phyloP scores from a whole-genome alignment of 2,888 invertebrate species.

The Linnaemya tessellans region DNA sequence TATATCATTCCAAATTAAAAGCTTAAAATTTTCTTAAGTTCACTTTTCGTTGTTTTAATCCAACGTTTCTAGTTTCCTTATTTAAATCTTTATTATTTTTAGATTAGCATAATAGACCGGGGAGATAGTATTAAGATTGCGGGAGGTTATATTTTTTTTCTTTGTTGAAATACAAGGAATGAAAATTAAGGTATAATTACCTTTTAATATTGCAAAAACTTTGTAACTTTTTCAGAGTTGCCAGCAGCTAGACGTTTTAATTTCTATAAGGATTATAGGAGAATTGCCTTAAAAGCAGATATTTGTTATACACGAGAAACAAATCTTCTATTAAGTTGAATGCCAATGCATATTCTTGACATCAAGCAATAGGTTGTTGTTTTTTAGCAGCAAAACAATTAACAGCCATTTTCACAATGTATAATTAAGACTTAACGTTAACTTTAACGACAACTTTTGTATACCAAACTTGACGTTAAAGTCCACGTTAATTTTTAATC shows the following conservation, averaged over 20 bases:
- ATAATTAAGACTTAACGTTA: no score
- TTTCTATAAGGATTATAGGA: background rate
- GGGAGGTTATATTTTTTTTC: background rate
- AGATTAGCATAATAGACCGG: slow-evolving; percentile 61
- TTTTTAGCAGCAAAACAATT: no score
- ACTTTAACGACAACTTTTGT: no score
- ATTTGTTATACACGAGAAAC: no score
- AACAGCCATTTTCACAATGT: no score
- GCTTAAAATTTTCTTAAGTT: slow-evolving; percentile 48
- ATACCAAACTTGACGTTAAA: no score
- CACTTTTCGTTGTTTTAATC: slow-evolving; percentile 36
- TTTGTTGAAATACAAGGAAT: background rate
- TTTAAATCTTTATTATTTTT: slow-evolving; percentile 29
- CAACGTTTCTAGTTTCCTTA: slow-evolving; percentile 20
- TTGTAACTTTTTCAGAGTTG: slow-evolving; percentile 42
- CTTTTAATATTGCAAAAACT: slow-evolving; percentile 42
- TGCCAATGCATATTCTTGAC: no score
- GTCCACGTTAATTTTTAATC: no score
- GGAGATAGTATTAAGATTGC: slow-evolving; percentile 28
- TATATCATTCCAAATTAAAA: slow-evolving; percentile 74
- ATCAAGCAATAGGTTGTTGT: no score
- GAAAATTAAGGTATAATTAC: slow-evolving; percentile 53
- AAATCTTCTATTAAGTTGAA: no score
- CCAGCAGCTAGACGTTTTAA: background rate
- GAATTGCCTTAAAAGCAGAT: background rate